Percentiles rank a stretch among this genome's conserved stretches.
Evolutionary conservation across 2,113 vertebrate species (phyloP).

Genomic region (Hippocampus abdominalis): DNA sequence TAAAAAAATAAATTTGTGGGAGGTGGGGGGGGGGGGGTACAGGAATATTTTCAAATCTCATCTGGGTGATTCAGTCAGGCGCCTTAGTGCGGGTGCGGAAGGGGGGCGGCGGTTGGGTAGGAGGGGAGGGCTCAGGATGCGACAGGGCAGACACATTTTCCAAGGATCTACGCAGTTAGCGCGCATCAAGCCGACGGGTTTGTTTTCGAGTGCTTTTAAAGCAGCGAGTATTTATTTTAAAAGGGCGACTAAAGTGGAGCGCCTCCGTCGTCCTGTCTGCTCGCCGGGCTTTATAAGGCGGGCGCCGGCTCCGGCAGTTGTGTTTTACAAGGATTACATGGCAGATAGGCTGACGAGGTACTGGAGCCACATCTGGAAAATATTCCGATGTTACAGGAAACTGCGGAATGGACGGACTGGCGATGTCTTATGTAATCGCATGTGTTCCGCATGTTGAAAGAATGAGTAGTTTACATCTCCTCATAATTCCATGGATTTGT

Average conservation of each 20-base stretch:
- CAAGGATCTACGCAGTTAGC: neutral
- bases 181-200: conserved; percentile 26
- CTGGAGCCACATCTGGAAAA: conserved; percentile 40
- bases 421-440: conserved; percentile 32
- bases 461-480: neutral
- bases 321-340: conserved; percentile 55
- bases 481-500: too few species aligned
- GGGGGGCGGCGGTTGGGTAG: too few species aligned
- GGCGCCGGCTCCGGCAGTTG: conserved; percentile 14
- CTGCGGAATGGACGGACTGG: conserved; percentile 18
- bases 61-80: conserved; percentile 60
- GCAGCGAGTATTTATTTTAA: conserved; percentile 28
- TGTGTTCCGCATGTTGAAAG: conserved; percentile 18
- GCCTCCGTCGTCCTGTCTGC: conserved; percentile 33
- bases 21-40: too few species aligned
- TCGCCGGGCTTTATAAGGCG: conserved; percentile 8
- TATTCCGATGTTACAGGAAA: conserved; percentile 38
- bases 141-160: too few species aligned
- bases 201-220: conserved; percentile 42
- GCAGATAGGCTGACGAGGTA: conserved; percentile 19
- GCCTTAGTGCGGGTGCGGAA: neutral
- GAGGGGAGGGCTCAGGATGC: neutral
- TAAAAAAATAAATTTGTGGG: too few species aligned
- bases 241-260: conserved; percentile 37
- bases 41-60: neutral